Evolutionary conservation across 2,888 invertebrate species (phyloP).

Genomic region (Cheilosia vernalis): DNA sequence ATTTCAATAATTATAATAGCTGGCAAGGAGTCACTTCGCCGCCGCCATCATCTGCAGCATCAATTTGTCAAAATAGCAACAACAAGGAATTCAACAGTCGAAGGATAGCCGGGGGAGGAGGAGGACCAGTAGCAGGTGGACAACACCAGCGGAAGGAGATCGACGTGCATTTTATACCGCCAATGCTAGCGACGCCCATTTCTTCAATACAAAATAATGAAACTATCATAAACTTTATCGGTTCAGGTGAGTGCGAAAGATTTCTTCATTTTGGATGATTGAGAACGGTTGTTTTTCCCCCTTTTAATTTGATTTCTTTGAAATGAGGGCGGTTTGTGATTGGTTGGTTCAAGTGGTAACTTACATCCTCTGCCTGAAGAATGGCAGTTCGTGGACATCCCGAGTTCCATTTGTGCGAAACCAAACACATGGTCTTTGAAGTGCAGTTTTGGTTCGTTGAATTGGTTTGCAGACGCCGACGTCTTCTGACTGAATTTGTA

Average conservation of each 20-base stretch:
- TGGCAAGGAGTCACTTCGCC: constrained; percentile 57
- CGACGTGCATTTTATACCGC: constrained; percentile 79
- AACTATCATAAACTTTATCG: constrained; percentile 87
- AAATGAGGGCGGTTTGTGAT: background rate
- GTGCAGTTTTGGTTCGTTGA: no score
- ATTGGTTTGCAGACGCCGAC: no score
- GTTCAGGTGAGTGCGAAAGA: constrained; percentile 84
- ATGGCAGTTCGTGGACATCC: no score
- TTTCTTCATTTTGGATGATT: background rate
- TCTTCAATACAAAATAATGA: constrained; percentile 85
- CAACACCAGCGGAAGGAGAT: constrained; percentile 78
- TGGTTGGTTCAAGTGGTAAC: background rate
- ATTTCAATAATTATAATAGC: constrained; percentile 50
- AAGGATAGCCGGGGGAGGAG: constrained; percentile 66
- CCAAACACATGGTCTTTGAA: no score
- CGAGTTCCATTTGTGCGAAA: no score
- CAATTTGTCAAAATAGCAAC: constrained; percentile 30
- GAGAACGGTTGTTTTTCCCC: background rate
- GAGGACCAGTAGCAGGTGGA: constrained; percentile 73
- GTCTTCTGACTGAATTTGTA: no score
- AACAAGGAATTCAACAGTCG: constrained; percentile 39
- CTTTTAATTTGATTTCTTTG: background rate
- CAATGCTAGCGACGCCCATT: constrained; percentile 79
- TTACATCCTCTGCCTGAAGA: no score
- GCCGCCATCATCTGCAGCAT: constrained; percentile 47